Base-by-base conservation (phyloP, 2,888 invertebrate genomes). In the Campoplex capitator region DNA sequence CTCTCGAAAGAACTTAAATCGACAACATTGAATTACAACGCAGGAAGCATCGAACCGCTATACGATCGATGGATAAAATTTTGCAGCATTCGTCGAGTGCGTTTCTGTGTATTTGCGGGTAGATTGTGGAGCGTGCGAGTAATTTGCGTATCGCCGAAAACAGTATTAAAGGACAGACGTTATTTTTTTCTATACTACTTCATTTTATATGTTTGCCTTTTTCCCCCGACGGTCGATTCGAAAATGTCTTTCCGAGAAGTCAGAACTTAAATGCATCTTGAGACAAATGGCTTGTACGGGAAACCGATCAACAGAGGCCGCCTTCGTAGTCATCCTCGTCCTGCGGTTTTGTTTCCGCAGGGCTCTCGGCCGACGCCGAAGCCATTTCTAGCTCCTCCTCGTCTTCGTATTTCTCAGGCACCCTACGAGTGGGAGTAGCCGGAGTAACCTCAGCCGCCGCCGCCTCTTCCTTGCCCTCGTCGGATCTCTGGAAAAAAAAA, bases 311-410 rank as follows among this genome's bases (percentile, higher is more conserved):
- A 70, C 89, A 89, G 38, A 89, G 71, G 56, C 87, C 88, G 2
- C 74, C 88, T 3, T 88, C 89, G 62, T 87, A 87, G 0, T 88
- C 88, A 23, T 88, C 85, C 23, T 87, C 88, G 11, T 80, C 87
- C 23, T 84, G 35, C 1, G 58, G 51, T 62, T 80, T 74, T 76
- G 83, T 71, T 4, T 86, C 71, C 28, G 2, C 74, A 9, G 79
- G 73, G 38, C 32, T 73, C 6, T 75, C 71, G 0, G 62, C 65
- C 9, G 28, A 38, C 3, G 73, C 68, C 38, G 48, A 13, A 16
- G 71, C 62, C 13, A 32, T 58, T 35, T 75, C 75, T 9, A 51
- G 75, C 35, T 83, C 81, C 18, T 88, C 82, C 32, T 82, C 87
- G 18, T 84, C 78, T 3, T 74, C 71, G 8, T 73, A 54, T 28